Percentiles rank a stretch among this genome's conserved stretches.
phyloP scores from a whole-genome alignment of 2,797 vertebrate genomes.

The Catostomus latipinnis region DNA sequence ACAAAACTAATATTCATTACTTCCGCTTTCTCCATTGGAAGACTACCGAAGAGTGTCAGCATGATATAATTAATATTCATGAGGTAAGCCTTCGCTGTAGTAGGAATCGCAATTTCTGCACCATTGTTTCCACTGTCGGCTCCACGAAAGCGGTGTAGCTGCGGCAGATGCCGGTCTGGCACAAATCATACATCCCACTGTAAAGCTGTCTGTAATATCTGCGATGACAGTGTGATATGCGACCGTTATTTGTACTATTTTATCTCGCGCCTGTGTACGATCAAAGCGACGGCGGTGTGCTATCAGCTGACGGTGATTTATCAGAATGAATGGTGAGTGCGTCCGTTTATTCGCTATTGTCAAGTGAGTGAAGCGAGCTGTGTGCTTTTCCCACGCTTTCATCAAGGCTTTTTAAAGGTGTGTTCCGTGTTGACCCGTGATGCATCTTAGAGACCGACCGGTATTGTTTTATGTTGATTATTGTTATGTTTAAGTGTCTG shows the following conservation, averaged over 20 bases:
- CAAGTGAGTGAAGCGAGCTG: conserved; percentile 22
- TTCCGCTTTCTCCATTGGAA: background rate
- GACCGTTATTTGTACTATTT: background rate
- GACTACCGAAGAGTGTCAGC: background rate
- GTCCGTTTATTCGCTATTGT: conserved; percentile 37
- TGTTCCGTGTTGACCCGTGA: background rate
- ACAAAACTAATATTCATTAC: background rate
- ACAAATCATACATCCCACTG: conserved; percentile 1
- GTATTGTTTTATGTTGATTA: background rate
- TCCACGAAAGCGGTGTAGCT: conserved; percentile 56
- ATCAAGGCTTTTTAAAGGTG: conserved; percentile 25
- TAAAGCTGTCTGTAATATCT: conserved; percentile 43
- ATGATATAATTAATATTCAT: background rate
- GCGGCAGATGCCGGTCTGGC: conserved; percentile 69
- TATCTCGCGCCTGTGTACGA: background rate
- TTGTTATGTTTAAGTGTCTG: background rate
- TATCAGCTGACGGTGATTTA: conserved; percentile 52
- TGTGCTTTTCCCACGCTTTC: background rate
- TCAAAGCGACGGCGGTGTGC: background rate
- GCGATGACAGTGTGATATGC: background rate
- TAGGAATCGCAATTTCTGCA: conserved; percentile 59
- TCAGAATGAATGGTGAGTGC: conserved; percentile 79
- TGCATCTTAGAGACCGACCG: conserved; percentile 9
- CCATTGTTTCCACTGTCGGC: conserved; percentile 81
- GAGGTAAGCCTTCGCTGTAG: background rate